Evolutionary conservation across 1,140 invertebrate genomes (phyloP).

Genomic region (Aphelenchoides avenae): DNA sequence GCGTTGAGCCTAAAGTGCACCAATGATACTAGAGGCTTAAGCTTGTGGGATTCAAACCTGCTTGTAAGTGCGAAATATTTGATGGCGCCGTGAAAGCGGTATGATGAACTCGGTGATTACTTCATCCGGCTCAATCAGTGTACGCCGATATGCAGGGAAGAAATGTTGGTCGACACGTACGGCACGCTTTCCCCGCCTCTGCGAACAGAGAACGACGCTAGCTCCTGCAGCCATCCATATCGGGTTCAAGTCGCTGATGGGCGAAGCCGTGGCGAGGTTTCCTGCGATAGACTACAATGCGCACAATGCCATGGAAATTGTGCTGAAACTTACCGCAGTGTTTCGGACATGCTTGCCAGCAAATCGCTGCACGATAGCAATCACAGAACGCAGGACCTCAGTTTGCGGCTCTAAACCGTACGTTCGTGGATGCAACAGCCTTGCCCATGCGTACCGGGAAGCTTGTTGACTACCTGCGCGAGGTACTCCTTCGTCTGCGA

Average conservation of each 20-base stretch:
- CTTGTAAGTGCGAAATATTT: conserved; percentile 81
- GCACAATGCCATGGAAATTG: conserved; percentile 36
- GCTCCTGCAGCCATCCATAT: conserved; percentile 74
- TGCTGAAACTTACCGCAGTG: conserved; percentile 68
- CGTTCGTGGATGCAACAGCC: too few species aligned
- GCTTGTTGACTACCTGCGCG: conserved; percentile 64
- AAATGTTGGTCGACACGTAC: conserved; percentile 76
- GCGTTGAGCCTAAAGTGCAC: conserved; percentile 79
- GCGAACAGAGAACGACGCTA: conserved; percentile 62
- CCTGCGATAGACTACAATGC: conserved; percentile 77
- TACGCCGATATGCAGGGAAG: conserved; percentile 79
- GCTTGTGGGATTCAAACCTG: too few species aligned
- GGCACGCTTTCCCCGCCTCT: conserved; percentile 64
- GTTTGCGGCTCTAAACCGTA: conserved; percentile 39
- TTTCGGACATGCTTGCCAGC: conserved; percentile 88
- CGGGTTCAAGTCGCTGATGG: conserved; percentile 89
- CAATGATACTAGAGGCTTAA: too few species aligned
- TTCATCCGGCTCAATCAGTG: conserved; percentile 72
- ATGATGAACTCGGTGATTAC: conserved; percentile 72
- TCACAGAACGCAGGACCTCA: conserved; percentile 40
- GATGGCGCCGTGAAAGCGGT: conserved; percentile 67
- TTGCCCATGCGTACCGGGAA: conserved; percentile 61
- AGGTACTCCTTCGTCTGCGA: conserved; percentile 70
- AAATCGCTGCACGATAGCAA: conserved; percentile 84
- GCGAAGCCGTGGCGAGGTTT: conserved; percentile 86